Conservation (phyloP, 2,888 invertebrate genomes). For the Parelbella ahira region DNA sequence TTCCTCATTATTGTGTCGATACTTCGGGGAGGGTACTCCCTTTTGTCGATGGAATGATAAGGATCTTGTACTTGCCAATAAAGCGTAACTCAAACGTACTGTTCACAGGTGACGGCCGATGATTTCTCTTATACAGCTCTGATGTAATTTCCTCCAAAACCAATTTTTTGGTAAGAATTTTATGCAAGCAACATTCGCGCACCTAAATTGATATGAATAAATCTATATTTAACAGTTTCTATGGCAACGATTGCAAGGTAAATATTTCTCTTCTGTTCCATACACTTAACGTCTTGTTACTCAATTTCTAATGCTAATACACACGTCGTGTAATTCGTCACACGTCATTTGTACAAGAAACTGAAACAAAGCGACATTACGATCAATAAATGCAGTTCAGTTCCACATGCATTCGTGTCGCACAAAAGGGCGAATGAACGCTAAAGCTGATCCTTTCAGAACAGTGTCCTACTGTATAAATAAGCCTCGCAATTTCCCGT, state of each 20-base stretch:
- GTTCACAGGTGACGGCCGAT: conserved; percentile 13
- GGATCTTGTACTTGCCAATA: conserved; percentile 54
- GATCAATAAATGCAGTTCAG: conserved; percentile 27
- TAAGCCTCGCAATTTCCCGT: conserved; percentile 33
- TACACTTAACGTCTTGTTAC: not conserved
- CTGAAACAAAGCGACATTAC: conserved; percentile 19
- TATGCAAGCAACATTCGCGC: too few relatives aligned
- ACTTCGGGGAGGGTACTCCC: conserved; percentile 69
- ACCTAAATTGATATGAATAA: too few relatives aligned
- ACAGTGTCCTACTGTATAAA: conserved; percentile 28
- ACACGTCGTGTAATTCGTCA: conserved; percentile 20
- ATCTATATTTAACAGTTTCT: too few relatives aligned
- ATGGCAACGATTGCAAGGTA: too few relatives aligned
- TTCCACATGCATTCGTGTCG: conserved; percentile 18
- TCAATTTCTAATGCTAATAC: conserved; percentile 19
- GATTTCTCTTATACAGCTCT: conserved; percentile 13
- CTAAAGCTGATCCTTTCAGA: conserved; percentile 31
- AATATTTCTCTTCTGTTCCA: too few relatives aligned
- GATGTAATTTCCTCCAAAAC: conserved; percentile 12
- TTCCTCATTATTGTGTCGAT: conserved; percentile 77
- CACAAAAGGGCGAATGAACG: conserved; percentile 29
- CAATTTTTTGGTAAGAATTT: too few relatives aligned
- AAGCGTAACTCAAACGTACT: conserved; percentile 28
- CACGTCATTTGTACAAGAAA: conserved; percentile 21
- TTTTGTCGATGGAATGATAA: conserved; percentile 66